Base-by-base conservation (phyloP, 2,797 vertebrate genomes). In the Pelodytes ibericus region DNA sequence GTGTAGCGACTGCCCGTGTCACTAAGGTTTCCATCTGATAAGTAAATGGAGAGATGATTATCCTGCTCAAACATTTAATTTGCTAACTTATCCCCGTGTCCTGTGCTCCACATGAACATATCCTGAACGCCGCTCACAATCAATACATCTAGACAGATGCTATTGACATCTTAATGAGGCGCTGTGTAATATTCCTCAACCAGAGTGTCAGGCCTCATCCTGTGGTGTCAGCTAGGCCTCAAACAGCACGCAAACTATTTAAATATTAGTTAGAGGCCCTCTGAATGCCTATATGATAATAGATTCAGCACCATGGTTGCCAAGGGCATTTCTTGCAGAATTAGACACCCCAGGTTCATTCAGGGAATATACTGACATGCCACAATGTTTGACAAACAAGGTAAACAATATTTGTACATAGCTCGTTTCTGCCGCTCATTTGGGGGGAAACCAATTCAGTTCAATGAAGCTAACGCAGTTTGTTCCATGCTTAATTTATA, bases 161-260 rank as follows among this genome's bases (percentile, higher is more conserved):
- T 64, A 89, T 91, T 90, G 89, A 81, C 89, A 89, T 90, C 85
- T 87, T 91, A 91, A 90, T 86, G 86, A 89, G 87, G 87, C 84
- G 72, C 85, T 86, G 80, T 73, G 83, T 86, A 84, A 88, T 86
- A 89, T 85, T 89, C 82, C 83, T 81, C 85, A 81, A 75, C 81
- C 77, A 77, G 83, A 81, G 83, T 89, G 67, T 72, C 5, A 81
- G 87, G 88, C 87, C 85, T 80, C 72, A 85, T 83, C 85, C 85
- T 86, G 75, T 84, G 82, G 87, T 89, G 85, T 86, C 84, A 78
- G 87, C 72, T 78, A 81, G 71, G 77, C 87, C 84, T 84, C 30
- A 67, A 67, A 18, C 27, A 20, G 39, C 47, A 51, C 3, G 30
- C 6, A 13, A 58, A 72, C 29, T 16, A n/a, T 7, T 88, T 90